phyloP scores from a whole-genome alignment of 2,113 vertebrate genomes.

The Ochotona curzoniae region DNA sequence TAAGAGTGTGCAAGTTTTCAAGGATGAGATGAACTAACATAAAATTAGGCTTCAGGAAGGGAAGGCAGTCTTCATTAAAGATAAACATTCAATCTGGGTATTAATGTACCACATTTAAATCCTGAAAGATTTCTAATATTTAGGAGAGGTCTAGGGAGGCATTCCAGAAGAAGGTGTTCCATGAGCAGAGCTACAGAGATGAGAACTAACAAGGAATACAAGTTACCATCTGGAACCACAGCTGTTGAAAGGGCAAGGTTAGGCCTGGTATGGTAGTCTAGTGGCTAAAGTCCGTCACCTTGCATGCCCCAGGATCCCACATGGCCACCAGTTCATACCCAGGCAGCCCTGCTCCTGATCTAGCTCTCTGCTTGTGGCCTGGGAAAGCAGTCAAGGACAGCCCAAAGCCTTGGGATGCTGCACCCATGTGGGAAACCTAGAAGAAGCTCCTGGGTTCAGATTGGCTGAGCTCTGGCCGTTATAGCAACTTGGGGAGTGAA shows the following conservation, averaged over 20 bases:
- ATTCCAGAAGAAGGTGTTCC: not conserved
- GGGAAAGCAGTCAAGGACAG: no score
- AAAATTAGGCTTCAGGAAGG: not conserved
- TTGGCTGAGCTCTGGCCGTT: no score
- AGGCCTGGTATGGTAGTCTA: not conserved
- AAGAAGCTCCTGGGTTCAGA: no score
- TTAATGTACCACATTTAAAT: not conserved
- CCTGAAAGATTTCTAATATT: not conserved
- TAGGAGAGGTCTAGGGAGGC: not conserved
- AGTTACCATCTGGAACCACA: not conserved
- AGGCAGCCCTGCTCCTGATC: no score
- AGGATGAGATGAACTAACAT: not conserved
- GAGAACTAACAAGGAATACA: not conserved
- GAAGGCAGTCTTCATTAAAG: not conserved
- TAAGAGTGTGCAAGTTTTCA: not conserved
- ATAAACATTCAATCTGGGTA: not conserved
- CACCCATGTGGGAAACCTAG: no score
- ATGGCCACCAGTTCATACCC: no score
- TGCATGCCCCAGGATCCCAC: no score
- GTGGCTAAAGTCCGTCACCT: no score
- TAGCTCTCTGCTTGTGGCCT: no score
- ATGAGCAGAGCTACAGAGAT: not conserved
- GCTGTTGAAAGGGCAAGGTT: not conserved
- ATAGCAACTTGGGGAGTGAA: no score
- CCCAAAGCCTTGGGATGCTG: no score